Evolutionary conservation across 2,797 vertebrate genomes (phyloP).

Genomic region (Pteropus rufus): DNA sequence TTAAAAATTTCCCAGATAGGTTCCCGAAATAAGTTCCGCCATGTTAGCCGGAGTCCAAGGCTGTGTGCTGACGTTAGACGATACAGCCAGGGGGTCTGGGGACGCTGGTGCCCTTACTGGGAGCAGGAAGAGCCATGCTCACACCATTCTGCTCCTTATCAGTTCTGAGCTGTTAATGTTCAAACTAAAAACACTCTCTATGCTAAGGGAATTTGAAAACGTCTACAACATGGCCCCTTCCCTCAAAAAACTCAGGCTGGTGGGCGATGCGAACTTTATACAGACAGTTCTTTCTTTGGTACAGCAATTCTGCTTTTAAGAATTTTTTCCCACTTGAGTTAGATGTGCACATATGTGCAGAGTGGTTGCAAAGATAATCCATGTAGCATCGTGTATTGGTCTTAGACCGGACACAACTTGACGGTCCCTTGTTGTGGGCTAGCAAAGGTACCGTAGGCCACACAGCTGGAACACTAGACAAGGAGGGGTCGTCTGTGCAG

Average conservation of each 20-base stretch:
- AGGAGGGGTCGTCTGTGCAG: neutral
- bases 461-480: neutral
- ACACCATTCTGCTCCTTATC: neutral
- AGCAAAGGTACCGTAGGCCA: neutral
- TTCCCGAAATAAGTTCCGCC: neutral
- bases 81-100: too few species aligned
- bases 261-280: neutral
- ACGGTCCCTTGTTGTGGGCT: neutral
- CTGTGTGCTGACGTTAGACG: neutral
- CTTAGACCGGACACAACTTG: neutral
- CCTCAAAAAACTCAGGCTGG: neutral
- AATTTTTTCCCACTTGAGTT: neutral
- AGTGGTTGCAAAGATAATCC: neutral
- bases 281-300: neutral
- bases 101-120: rapidly evolving
- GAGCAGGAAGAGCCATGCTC: neutral
- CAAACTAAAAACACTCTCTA: neutral
- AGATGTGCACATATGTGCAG: neutral
- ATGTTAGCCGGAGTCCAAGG: too few species aligned
- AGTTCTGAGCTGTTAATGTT: neutral
- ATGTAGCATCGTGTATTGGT: neutral
- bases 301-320: neutral
- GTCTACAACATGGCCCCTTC: neutral
- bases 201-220: neutral
- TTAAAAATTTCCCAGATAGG: neutral